Base-by-base conservation (phyloP, 2,888 invertebrate species). In the Andricus curvator region DNA sequence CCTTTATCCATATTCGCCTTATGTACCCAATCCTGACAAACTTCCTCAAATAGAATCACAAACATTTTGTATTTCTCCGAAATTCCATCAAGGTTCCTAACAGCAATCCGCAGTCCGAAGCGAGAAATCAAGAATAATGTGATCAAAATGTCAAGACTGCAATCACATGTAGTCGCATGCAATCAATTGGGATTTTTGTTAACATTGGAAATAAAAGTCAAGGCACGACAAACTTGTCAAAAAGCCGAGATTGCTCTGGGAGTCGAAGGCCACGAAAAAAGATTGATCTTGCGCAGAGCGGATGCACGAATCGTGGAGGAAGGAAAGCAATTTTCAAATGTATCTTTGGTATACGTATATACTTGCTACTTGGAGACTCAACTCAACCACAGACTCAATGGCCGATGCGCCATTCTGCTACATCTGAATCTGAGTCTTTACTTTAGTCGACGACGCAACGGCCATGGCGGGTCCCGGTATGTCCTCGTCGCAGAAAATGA, bases 401-500 rank as follows among this genome's bases (percentile, higher is more conserved):
- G 4, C 2, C 17, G 1, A 44, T 51, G 44, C 44, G 44, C 44
- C 44, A 44, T 44, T 44, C 44, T 13, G 13, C 41, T 41, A 9
- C 8, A 37, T 37, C 9, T 37, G 37, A 9, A 37, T 37, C 37
- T 37, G 9, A 9, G 0, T 37, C 37, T 37, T 44, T 13, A 13
- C 13, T 44, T 44, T 4, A 44, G 44, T 44, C 44, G 13, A 44
- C 44, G 3, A 44, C 44, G 3, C 44, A 44, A 15, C 44, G 44
- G 44, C 44, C 13, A 90, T 90, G 91, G 88, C 90, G 87, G 88
- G 84, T 87, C 89, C 88, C 88, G 90, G 89, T 82, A 86, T 86
- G 81, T 85, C 84, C 68, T 85, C 85, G 78, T 83, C 83, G 64
- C 88, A 88, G 82, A 95, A 95, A 94, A 94, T 94, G 93, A 94